phyloP scores from a whole-genome alignment of 2,113 vertebrate species.

The Hippocampus comes region DNA sequence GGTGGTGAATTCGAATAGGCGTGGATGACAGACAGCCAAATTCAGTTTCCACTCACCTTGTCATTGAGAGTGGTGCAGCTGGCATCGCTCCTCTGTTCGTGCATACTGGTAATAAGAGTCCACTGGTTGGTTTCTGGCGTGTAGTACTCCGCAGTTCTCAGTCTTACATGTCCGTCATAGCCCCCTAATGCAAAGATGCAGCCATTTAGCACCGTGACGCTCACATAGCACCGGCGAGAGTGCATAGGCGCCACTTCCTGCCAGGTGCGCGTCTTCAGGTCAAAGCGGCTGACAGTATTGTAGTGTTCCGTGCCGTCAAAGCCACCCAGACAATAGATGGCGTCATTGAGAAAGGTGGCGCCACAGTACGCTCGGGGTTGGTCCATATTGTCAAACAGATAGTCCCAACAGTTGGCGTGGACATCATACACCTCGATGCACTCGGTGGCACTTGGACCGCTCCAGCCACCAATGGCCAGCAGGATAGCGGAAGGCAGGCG shows the following conservation, averaged over 20 bases:
- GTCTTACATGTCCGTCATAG: background rate
- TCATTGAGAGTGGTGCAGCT: conserved; percentile 69
- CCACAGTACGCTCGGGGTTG: conserved; percentile 33
- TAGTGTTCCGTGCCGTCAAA: conserved; percentile 15
- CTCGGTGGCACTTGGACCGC: background rate
- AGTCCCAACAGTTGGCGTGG: conserved; percentile 17
- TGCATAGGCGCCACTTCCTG: conserved; percentile 36
- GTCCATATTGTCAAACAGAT: background rate
- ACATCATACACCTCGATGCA: conserved; percentile 15
- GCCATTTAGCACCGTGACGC: conserved; percentile 27
- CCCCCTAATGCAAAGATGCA: conserved; percentile 54
- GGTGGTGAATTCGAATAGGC: background rate
- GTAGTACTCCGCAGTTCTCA: conserved; percentile 42
- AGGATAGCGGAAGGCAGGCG: conserved; percentile 42
- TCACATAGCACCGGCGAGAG: conserved; percentile 37
- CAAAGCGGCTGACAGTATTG: conserved; percentile 23
- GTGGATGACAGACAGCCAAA: background rate
- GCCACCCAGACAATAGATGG: conserved; percentile 46
- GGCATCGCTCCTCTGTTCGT: conserved; percentile 34
- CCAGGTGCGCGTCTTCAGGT: conserved; percentile 24
- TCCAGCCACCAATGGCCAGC: conserved; percentile 47
- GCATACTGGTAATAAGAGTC: conserved; percentile 39
- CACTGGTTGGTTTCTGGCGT: conserved; percentile 44
- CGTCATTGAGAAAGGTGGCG: conserved; percentile 15
- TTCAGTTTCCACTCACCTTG: conserved; percentile 67